phyloP scores from a whole-genome alignment of 1,140 invertebrate genomes.

The Trichoplusia ni region DNA sequence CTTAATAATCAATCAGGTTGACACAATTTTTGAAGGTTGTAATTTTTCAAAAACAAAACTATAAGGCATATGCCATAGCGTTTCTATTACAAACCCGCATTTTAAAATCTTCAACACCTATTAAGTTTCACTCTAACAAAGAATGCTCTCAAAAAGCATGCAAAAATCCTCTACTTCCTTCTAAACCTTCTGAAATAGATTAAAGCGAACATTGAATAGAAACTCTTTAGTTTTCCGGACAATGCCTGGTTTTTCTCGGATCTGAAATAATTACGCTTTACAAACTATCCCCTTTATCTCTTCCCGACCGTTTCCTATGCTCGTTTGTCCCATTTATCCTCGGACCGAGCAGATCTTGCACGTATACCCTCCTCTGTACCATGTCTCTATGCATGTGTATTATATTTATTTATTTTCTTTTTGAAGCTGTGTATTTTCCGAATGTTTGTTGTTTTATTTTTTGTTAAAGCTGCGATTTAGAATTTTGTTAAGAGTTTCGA shows the following conservation, averaged over 20 bases:
- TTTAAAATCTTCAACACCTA: neutral
- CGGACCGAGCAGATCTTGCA: conserved; percentile 18
- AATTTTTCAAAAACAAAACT: no score
- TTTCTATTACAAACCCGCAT: neutral
- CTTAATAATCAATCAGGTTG: no score
- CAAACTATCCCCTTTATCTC: conserved; percentile 56
- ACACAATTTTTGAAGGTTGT: no score
- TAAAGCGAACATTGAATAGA: conserved; percentile 25
- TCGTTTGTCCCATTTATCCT: conserved; percentile 54
- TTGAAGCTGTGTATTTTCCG: neutral
- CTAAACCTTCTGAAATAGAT: no score
- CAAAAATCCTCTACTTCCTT: no score
- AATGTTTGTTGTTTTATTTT: no score
- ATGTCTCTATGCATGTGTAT: neutral
- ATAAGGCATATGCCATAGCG: no score
- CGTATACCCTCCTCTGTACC: no score
- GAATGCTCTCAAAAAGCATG: no score
- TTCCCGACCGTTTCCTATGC: conserved; percentile 46
- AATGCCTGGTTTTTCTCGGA: conserved; percentile 39
- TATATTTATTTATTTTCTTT: conserved; percentile 3
- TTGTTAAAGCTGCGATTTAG: no score
- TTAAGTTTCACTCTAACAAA: neutral
- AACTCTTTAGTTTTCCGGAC: conserved; percentile 33
- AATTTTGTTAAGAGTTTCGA: no score
- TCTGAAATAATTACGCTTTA: conserved; percentile 63